Evolutionary conservation across 2,113 vertebrate species (phyloP).

Genomic region (Eonycteris spelaea): DNA sequence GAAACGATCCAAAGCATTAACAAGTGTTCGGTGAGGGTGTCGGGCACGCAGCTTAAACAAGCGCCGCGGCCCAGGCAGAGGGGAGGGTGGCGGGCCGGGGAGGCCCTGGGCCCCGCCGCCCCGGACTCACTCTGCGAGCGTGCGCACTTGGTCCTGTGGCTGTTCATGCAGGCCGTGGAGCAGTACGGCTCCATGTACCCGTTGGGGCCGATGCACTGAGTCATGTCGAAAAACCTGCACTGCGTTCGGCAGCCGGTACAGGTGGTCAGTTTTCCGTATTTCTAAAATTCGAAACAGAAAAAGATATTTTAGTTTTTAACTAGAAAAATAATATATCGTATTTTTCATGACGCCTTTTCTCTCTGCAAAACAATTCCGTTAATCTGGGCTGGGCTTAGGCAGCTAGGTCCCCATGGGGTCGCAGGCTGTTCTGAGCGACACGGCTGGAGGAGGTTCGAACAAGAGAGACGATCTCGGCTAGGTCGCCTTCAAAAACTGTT

Average conservation of each 20-base stretch:
- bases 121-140: constrained; percentile 85
- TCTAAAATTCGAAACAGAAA: constrained; percentile 88
- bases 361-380: constrained; percentile 16
- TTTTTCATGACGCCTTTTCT: constrained; percentile 13
- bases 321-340: not conserved
- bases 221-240: constrained; percentile 96
- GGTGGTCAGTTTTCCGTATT: constrained; percentile 92
- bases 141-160: constrained; percentile 91
- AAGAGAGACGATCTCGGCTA: not conserved
- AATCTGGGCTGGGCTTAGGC: not conserved
- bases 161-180: constrained; percentile 94
- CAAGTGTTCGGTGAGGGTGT: not conserved
- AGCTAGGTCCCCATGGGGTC: not conserved
- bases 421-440: not conserved
- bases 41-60: not conserved
- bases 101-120: too few species aligned
- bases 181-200: constrained; percentile 96
- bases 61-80: too few species aligned
- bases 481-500: not conserved
- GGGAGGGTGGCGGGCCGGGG: too few species aligned
- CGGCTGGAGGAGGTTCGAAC: not conserved
- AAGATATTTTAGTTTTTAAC: constrained; percentile 61
- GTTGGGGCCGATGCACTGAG: constrained; percentile 91
- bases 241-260: constrained; percentile 94
- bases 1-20: not conserved